Conservation (phyloP, 2,888 invertebrate species). For the Kuschelorhynchus macadamiae region DNA sequence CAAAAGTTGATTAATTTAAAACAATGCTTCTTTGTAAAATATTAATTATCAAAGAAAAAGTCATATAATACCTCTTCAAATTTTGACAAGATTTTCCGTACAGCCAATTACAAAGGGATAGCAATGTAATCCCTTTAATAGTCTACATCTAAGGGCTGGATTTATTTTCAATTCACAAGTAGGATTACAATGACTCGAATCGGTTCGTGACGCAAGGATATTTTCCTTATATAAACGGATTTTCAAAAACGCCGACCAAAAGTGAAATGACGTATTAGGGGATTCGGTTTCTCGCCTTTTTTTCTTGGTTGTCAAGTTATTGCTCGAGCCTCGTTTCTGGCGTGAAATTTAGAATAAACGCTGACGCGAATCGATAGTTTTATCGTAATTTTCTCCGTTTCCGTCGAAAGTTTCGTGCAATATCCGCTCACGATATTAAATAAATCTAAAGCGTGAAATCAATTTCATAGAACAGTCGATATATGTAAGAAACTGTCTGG, state of each 20-base stretch:
- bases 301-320: slow-evolving; percentile 19
- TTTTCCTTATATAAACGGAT: slow-evolving; percentile 30
- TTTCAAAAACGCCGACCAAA: slow-evolving; percentile 21
- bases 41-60: too few relatives aligned
- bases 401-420: too few relatives aligned
- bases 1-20: too few relatives aligned
- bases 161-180: slow-evolving; percentile 27
- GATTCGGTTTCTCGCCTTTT: slow-evolving; percentile 18
- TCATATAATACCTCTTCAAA: neutral
- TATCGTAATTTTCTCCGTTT: too few relatives aligned
- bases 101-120: neutral
- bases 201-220: slow-evolving; percentile 16
- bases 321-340: slow-evolving; percentile 1
- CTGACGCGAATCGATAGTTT: too few relatives aligned
- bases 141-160: slow-evolving; percentile 17
- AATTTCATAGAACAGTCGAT: too few relatives aligned
- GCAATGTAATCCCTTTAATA: slow-evolving; percentile 1
- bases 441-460: too few relatives aligned
- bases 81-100: neutral
- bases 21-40: too few relatives aligned
- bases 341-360: too few relatives aligned
- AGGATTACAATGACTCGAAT: slow-evolving; percentile 23
- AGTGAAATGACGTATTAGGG: slow-evolving; percentile 23
- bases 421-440: too few relatives aligned
- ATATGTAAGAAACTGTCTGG: too few relatives aligned